phyloP scores from a whole-genome alignment of 2,797 vertebrate genomes.

The Oophaga sylvatica region DNA sequence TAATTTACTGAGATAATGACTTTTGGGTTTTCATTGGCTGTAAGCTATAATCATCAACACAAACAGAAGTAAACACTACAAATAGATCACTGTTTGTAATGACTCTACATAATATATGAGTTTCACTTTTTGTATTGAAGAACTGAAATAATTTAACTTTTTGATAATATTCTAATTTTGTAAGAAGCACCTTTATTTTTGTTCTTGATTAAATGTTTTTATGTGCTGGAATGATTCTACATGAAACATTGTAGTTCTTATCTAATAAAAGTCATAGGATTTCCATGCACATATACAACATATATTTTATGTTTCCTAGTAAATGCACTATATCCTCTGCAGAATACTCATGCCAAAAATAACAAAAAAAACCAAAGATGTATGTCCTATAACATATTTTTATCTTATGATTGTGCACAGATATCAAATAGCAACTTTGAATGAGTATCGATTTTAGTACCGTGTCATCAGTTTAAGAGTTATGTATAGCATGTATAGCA shows the following conservation, averaged over 20 bases:
- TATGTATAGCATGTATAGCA: slow-evolving; percentile 63
- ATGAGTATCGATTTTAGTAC: slow-evolving; percentile 68
- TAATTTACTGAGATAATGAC: too few relatives aligned
- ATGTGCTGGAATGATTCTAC: background rate
- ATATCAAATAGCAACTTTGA: slow-evolving; percentile 65
- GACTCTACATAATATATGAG: too few relatives aligned
- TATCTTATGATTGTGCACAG: slow-evolving; percentile 59
- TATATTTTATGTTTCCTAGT: background rate
- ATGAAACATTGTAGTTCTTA: background rate
- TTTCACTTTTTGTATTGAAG: too few relatives aligned
- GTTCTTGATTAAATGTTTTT: background rate
- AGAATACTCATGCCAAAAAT: background rate
- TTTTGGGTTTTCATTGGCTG: too few relatives aligned
- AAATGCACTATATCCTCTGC: background rate
- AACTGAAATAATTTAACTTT: too few relatives aligned
- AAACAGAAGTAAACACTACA: too few relatives aligned
- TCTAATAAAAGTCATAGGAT: background rate
- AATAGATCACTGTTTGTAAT: too few relatives aligned
- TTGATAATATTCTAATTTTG: too few relatives aligned
- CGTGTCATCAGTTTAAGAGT: slow-evolving; percentile 61
- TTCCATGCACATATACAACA: background rate
- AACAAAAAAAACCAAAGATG: background rate
- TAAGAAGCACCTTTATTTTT: background rate
- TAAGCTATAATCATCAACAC: too few relatives aligned
- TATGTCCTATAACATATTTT: slow-evolving; percentile 59